A percentile compares a stretch with the other conserved stretches of the same genome.
Evolutionary conservation across 2,888 invertebrate species (phyloP).

Genomic region (Anoplius nigerrimus): DNA sequence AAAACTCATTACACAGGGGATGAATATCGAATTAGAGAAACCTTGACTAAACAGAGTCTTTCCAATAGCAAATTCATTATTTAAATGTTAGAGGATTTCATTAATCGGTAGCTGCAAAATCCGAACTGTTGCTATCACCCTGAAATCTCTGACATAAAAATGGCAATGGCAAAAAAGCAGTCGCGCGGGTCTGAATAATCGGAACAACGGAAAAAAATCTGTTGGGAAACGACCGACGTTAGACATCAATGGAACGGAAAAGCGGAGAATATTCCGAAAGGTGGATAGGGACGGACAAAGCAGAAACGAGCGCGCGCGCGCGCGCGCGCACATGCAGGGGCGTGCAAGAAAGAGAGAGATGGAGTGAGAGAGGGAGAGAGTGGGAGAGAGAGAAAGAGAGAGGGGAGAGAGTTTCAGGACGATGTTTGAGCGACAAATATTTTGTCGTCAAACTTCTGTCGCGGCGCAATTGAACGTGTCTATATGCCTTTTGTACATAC

Average conservation of each 20-base stretch:
- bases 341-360: conserved; percentile 27
- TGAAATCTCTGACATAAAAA: too few species aligned
- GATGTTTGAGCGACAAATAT: conserved; percentile 75
- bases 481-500: conserved; percentile 61
- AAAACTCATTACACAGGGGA: too few species aligned
- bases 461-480: conserved; percentile 70
- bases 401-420: conserved; percentile 68
- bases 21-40: too few species aligned
- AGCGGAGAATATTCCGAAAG: conserved; percentile 4
- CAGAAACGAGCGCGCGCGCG: conserved; percentile 34
- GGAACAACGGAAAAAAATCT: too few species aligned
- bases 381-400: conserved; percentile 40
- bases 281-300: conserved; percentile 21
- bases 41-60: too few species aligned
- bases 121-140: too few species aligned
- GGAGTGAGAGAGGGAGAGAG: conserved; percentile 28
- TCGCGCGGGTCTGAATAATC: too few species aligned
- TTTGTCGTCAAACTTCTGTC: conserved; percentile 75
- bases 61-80: too few species aligned
- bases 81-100: too few species aligned
- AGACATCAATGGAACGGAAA: conserved; percentile 17
- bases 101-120: too few species aligned
- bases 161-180: too few species aligned
- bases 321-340: too few species aligned
- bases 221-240: conserved; percentile 16